Evolutionary conservation across 2,113 vertebrate genomes (phyloP), one percentile per base, ranked within the genome.

Genomic region (Clarias macrocephalus): DNA sequence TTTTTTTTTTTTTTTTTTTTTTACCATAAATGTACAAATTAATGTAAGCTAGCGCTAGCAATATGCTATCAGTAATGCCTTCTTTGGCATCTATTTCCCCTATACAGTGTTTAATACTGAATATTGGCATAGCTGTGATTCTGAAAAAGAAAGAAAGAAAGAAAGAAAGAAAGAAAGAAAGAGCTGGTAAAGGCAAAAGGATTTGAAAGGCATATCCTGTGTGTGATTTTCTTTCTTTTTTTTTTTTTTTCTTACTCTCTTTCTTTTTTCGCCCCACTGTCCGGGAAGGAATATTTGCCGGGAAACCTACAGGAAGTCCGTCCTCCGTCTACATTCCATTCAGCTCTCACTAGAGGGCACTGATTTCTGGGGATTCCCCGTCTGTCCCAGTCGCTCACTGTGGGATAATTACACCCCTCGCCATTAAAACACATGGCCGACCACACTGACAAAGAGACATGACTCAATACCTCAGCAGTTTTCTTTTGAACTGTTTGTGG

Each of bases 281-380:
- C 62, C 66, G 73, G 72, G 80, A 85, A 87, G 28, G 56, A 72
- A 62, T 60, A 30, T 62, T 76, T 90, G 80, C 84, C 82, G 88
- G 86, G 89, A 90, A 90, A 80, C 12, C 60, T 28, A 79, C 80
- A 59, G 86, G 83, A 88, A 80, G 84, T 84, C 87, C 70, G 72
- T 25, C 86, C 86, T 86, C 84, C 86, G 28, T 60, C 73, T 42
- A 10, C 15, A 23, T 48, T 59, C 57, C 62, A 25, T 21, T 80
- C 56, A 5, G 68, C n/a, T 82, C 82, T 37, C 60, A 75, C 33
- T 56, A 16, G 59, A 85, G 30, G 62, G 28, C 75, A 18, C 13
- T 30, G 54, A 79, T 42, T 25, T 68, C n/a, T 37, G 86, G 85
- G 83, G 75, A 59, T 82, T 57, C 56, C 86, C 54, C 15, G 3